Conservation (phyloP, 2,888 invertebrate genomes). For the Drosophila tripunctata region DNA sequence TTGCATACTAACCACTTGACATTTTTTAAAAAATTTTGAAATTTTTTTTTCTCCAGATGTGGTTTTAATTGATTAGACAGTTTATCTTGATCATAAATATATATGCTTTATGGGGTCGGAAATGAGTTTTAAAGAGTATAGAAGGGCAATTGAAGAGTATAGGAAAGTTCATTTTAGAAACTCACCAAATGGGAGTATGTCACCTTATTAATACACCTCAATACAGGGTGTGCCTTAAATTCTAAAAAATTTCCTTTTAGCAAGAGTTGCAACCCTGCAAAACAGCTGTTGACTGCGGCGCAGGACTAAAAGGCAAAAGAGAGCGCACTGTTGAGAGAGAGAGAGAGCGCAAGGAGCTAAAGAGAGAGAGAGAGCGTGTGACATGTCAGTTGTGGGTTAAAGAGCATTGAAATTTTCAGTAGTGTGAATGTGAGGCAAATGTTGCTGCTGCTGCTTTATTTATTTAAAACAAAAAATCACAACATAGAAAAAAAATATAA, state of each 20-base stretch:
- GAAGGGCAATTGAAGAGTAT: no score
- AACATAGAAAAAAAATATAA: constrained; percentile 12
- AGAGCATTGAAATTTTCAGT: constrained; percentile 75
- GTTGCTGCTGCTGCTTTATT: constrained; percentile 28
- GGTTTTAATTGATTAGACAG: no score
- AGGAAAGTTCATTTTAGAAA: no score
- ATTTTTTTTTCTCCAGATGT: no score
- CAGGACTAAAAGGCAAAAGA: constrained; percentile 52
- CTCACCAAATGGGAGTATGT: no score
- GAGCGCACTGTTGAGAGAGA: not conserved
- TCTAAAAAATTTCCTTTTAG: not conserved
- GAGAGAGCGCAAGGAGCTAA: not conserved
- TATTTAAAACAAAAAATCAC: constrained; percentile 50
- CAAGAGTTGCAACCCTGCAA: constrained; percentile 39
- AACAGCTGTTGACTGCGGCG: constrained; percentile 60
- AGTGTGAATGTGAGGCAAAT: constrained; percentile 65
- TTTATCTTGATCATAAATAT: no score
- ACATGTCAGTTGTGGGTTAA: constrained; percentile 28
- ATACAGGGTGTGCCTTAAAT: not conserved
- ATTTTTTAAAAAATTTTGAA: no score
- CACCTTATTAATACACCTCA: no score
- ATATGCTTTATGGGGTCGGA: no score
- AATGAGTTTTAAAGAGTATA: no score
- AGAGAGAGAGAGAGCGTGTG: constrained; percentile 1
- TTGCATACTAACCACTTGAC: no score